Percentiles rank a stretch among this genome's conserved stretches.
Conservation (phyloP, 2,888 invertebrate genomes). For the Melanostoma scalare region DNA sequence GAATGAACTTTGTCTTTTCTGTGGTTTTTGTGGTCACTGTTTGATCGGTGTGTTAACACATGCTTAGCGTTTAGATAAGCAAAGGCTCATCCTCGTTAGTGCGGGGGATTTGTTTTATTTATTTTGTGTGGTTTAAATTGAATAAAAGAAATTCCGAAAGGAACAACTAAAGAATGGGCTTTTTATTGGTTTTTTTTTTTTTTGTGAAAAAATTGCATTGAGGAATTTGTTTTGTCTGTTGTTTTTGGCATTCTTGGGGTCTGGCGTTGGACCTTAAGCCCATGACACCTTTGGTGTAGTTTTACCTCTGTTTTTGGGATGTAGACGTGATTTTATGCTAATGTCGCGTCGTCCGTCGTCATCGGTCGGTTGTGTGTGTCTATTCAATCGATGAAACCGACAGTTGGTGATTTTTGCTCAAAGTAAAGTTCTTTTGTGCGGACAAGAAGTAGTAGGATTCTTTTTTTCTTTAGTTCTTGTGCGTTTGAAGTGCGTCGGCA, state of each 20-base stretch:
- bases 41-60: conserved; percentile 72
- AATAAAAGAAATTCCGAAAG: conserved; percentile 70
- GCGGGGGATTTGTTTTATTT: conserved; percentile 1
- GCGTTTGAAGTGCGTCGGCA: no score
- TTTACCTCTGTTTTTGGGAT: conserved; percentile 68
- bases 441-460: no score
- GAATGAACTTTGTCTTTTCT: conserved; percentile 62
- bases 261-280: conserved; percentile 49
- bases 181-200: neutral
- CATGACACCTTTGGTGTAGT: conserved; percentile 67
- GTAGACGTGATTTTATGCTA: conserved; percentile 70
- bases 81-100: conserved; percentile 63
- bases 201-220: conserved; percentile 41
- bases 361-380: no score
- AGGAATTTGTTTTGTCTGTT: conserved; percentile 53
- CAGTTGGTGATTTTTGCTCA: conserved; percentile 47
- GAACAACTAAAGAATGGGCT: conserved; percentile 30
- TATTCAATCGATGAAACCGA: conserved; percentile 53
- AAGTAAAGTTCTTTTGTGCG: no score
- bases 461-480: no score
- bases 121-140: conserved; percentile 49
- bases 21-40: conserved; percentile 68
- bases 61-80: conserved; percentile 72
- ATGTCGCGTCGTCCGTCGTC: conserved; percentile 34
- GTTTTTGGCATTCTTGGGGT: conserved; percentile 40